Conservation (phyloP, 2,797 vertebrate species). For the Sebastes elongatus region DNA sequence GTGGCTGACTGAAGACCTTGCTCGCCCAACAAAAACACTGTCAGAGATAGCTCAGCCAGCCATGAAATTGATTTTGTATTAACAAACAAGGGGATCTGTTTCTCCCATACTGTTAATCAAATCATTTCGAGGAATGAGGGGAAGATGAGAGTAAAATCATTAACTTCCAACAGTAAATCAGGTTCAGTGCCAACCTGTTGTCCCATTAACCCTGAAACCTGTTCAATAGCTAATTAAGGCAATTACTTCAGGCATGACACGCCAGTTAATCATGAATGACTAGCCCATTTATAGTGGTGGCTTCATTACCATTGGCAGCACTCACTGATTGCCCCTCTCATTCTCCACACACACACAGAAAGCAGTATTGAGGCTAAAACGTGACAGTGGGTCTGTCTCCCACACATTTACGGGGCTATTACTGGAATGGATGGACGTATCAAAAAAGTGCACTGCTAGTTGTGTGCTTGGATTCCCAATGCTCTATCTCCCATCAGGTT, state of each 20-base stretch:
- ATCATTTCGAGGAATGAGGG: constrained; percentile 92
- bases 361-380: constrained; percentile 37
- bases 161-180: constrained; percentile 93
- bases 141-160: constrained; percentile 96
- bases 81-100: constrained; percentile 94
- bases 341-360: background rate
- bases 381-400: constrained; percentile 32
- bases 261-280: constrained; percentile 87
- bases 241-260: constrained; percentile 90
- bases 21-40: constrained; percentile 77
- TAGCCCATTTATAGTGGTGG: constrained; percentile 80
- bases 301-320: constrained; percentile 83
- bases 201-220: constrained; percentile 93
- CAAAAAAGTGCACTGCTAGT: constrained; percentile 8
- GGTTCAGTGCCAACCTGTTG: constrained; percentile 89
- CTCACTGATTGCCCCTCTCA: constrained; percentile 40
- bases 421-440: constrained; percentile 28
- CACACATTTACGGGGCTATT: constrained; percentile 43
- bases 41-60: constrained; percentile 89
- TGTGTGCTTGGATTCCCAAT: constrained; percentile 22
- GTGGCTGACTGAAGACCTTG: constrained; percentile 75
- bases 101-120: constrained; percentile 93
- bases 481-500: background rate
- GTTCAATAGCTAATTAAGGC: constrained; percentile 96
- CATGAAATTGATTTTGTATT: constrained; percentile 99